Evolutionary conservation across 2,113 vertebrate genomes (phyloP), one percentile per base, ranked within the genome.

Genomic region (Mugil cephalus): DNA sequence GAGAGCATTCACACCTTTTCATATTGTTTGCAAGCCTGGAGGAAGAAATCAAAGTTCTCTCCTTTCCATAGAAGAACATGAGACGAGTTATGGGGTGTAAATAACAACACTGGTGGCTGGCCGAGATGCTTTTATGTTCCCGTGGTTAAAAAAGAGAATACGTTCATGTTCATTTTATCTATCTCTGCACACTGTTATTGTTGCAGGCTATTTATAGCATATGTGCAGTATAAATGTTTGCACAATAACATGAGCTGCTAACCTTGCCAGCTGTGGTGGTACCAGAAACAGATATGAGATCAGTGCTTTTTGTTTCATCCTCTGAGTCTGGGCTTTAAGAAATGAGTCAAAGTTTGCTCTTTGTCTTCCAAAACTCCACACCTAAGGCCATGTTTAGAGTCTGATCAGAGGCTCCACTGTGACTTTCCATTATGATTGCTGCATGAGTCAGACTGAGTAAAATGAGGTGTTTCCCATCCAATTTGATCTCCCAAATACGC

Each of bases 21-120:
- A 79, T 72, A 81, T 87, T 87, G 78, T 90, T 77, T 75, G 79
- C 66, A 80, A 70, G 10, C n/a, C 87, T 72, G 56, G 30, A 87
- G 89, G 43, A 38, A 55, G 21, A 64, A 83, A 74, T 72, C 80
- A 87, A 76, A 67, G 51, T 35, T 84, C 62, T 85, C 74, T 42
- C 8, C 66, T 82, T 81, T 64, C 80, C 12, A 15, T 10, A 24
- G 18, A 45, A 51, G 55, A 88, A 83, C 60, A 69, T 6, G 51
- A 88, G 48, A 68, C 3, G 42, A 30, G 39, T 52, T 73, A 59
- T 42, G 13, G 14, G 35, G 70, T 14, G 53, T 54, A 66, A 81
- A 87, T 66, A 77, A 68, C 53, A 79, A 75, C 30, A 10, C 19
- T 35, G 17, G 7, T 67, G 52, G 45, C 34, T 65, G 39, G 39